phyloP scores from a whole-genome alignment of 1,140 invertebrate species.

The Drosophila bocqueti region DNA sequence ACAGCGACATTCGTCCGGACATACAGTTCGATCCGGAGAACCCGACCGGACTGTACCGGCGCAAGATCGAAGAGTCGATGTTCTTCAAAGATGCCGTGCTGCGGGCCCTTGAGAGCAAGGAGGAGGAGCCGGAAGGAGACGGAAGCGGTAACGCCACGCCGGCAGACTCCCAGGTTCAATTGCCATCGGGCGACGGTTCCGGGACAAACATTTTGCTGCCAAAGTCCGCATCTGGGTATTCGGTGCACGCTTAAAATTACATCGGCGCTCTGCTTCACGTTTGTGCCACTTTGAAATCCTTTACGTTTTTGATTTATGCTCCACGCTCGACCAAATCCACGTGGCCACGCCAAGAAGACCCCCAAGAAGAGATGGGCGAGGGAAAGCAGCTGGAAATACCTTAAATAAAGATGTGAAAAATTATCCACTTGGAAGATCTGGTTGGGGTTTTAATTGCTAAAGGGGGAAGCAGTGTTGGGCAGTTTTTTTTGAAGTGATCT shows the following conservation, averaged over 20 bases:
- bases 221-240: conserved; percentile 5
- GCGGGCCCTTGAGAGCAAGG: conserved; percentile 17
- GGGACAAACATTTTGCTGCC: not conserved
- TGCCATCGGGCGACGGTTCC: not conserved
- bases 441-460: conserved; percentile 21
- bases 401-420: conserved; percentile 37
- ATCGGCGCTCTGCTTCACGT: conserved; percentile 40
- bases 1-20: conserved; percentile 64
- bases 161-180: not conserved
- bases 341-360: conserved; percentile 31
- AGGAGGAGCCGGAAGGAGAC: not conserved
- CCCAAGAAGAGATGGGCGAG: conserved; percentile 13
- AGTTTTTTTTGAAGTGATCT: not conserved
- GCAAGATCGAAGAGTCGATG: conserved; percentile 42
- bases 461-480: not conserved
- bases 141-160: not conserved
- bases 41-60: conserved; percentile 58
- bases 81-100: conserved; percentile 63
- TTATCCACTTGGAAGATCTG: conserved; percentile 32
- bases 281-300: conserved; percentile 47
- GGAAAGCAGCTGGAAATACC: conserved; percentile 23
- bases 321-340: conserved; percentile 62
- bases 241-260: conserved; percentile 31
- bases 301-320: conserved; percentile 71
- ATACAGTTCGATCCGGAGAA: conserved; percentile 58